These are phyloP conservation scores for Hippopotamus amphibius DNA, from an alignment of 2,113 vertebrate species.

Conservation along the genomic window DNA sequence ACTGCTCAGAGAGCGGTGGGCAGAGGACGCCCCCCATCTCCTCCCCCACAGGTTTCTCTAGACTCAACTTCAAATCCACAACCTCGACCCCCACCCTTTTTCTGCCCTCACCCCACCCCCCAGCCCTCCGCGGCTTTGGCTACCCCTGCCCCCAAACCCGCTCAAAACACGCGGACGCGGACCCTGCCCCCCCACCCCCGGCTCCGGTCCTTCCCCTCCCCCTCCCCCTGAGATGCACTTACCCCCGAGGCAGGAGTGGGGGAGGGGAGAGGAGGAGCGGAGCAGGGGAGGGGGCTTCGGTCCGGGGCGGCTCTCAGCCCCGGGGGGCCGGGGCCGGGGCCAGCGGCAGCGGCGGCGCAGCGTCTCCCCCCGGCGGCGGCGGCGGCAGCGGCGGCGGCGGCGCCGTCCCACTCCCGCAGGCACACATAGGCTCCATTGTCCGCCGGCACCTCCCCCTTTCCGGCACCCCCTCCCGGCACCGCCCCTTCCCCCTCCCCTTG, in stretches of 20 bases:
- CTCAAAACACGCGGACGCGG: slow-evolving; percentile 68
- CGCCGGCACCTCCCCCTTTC: slow-evolving; percentile 85
- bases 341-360: slow-evolving; percentile 83
- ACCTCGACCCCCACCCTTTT: not conserved
- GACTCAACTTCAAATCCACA: slow-evolving; percentile 35
- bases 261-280: slow-evolving; percentile 55
- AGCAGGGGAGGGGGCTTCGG: slow-evolving; percentile 44
- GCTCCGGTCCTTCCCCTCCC: slow-evolving; percentile 17
- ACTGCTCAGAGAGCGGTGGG: not conserved
- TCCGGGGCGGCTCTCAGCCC: slow-evolving; percentile 75
- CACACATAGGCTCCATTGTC: slow-evolving; percentile 91
- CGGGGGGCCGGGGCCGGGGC: slow-evolving; percentile 82
- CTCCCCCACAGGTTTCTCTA: slow-evolving; percentile 52
- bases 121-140: not conserved
- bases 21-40: not conserved
- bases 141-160: slow-evolving; percentile 44
- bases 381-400: slow-evolving; percentile 81
- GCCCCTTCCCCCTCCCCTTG: slow-evolving; percentile 77
- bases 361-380: slow-evolving; percentile 82
- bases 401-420: slow-evolving; percentile 87
- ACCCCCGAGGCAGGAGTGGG: slow-evolving; percentile 48
- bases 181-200: not conserved
- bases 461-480: slow-evolving; percentile 79
- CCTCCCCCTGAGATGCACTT: slow-evolving; percentile 57
- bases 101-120: not conserved